Base-by-base conservation (phyloP, 1,140 invertebrate species). In the Apis mellifera region DNA sequence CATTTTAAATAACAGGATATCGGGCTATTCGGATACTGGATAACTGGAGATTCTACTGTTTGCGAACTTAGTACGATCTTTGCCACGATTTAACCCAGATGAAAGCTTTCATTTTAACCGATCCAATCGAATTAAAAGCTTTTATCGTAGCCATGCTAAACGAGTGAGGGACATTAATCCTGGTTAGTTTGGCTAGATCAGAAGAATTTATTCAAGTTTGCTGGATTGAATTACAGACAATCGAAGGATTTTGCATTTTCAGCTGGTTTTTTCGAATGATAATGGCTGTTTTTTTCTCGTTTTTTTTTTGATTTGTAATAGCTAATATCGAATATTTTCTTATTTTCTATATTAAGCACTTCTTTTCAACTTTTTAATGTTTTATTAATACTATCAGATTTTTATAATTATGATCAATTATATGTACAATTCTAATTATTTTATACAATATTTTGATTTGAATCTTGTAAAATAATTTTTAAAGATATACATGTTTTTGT, bases 101-200 rank as follows among this genome's bases (percentile, higher is more conserved):
- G n/a, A 68, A 26, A 59, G 71, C 66, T 60, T 78, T 59, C 42
- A 50, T 70, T 59, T 70, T 60, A 70, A 60, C 60, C 66, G 48
- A 60, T 60, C 23, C 23, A 17, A 23, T 52, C 48, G 55, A 52
- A 48, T 69, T 70, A 70, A 57, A 60, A 50, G 76, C 65, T 78
- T 60, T 70, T 78, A 60, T 60, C 42, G 8, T 19, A 2, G 23
- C 1, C 5, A n/a, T 11, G 12, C 32, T 15, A 19, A 21, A 11
- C 8, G 21, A 26, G 15, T n/a, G 19, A 19, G 15, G 17, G 50
- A n/a, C 15, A 78, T 78, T n/a, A 13, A 23, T 57, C 32, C 52
- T 12, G 32, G 23, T 12, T 68, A 21, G 69, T 78, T 23, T 78
- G 54, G 42, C 50, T 78, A 23, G 13, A 78, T n/a, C 32, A 32